Conservation (phyloP, 2,888 invertebrate species). For the Cylindroiulus punctatus region DNA sequence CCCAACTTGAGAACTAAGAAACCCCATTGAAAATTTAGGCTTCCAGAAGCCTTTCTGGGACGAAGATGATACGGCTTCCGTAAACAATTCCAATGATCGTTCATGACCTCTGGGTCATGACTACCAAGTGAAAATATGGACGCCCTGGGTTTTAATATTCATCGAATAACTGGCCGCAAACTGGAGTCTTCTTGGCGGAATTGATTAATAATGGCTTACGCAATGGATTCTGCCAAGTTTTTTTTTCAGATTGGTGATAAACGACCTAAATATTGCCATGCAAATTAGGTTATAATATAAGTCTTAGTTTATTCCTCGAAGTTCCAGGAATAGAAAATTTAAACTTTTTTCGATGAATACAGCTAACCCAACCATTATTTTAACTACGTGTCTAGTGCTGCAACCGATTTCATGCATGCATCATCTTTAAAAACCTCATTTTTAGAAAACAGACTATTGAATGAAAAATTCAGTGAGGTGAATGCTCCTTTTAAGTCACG, state of each 20-base stretch:
- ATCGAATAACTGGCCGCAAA: background rate
- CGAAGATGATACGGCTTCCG: background rate
- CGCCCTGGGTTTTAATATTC: slow-evolving; percentile 4
- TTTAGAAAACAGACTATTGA: background rate
- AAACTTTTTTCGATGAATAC: background rate
- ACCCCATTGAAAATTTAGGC: background rate
- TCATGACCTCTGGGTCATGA: slow-evolving; percentile 29
- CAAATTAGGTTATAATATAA: background rate
- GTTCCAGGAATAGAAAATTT: too few species aligned
- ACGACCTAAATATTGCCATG: background rate
- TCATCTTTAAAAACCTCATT: background rate
- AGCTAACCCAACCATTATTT: background rate
- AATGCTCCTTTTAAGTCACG: background rate
- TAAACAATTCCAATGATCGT: slow-evolving; percentile 31
- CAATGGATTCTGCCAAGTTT: background rate
- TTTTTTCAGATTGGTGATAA: background rate
- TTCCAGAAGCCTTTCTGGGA: background rate
- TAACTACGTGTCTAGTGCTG: background rate
- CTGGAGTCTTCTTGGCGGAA: background rate
- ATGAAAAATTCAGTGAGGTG: background rate
- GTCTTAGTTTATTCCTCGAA: too few species aligned
- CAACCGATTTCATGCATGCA: background rate
- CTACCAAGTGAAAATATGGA: background rate
- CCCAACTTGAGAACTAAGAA: too few species aligned
- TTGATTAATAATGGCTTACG: background rate